Base-by-base conservation (phyloP, 2,113 vertebrate species). In the Gulo gulo region DNA sequence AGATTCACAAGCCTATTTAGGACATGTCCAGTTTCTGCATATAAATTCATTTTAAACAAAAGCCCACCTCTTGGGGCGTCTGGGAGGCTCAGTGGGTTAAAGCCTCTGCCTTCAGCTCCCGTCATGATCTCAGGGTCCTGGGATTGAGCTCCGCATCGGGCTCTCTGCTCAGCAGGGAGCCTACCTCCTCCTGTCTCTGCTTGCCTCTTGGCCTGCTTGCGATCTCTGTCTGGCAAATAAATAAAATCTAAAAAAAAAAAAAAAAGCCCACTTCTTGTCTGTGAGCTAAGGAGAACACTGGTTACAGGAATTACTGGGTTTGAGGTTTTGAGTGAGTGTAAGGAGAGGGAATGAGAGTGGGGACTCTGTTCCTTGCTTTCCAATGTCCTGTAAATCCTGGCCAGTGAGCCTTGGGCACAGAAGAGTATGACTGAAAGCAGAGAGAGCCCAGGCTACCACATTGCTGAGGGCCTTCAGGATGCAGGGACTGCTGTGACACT, bases 371-470 rank as follows among this genome's bases (percentile, higher is more conserved):
- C 4, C 57, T 52, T 20, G 86, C 29, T 26, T 88, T 57, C 21
- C 8, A 26, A 69, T 12, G 45, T 67, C 52, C 81, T 52, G 23
- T 52, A n/a, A 69, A 71, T 80, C 71, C 18, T 29, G 15, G 65
- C 63, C 55, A 34, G 23, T 29, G 83, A 76, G 34, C 67, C 31
- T 9, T 47, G 52, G 3, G 45, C 57, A 24, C 21, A 59, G 76
- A 39, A 57, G 39, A 74, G 79, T 69, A 73, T 0, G 29, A 9
- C 31, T 29, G 23, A 42, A 23, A 81, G 14, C 7, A n/a, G 61
- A 13, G 74, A 31, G 61, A 9, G 18, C n/a, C 0, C 6, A 36
- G 0, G 1, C 26, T 2, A 4, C 31, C 29, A 23, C 57, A 2
- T 9, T 50, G 86, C 39, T 21, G 16, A 65, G 8, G 16, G 16